phyloP scores from a whole-genome alignment of 2,113 vertebrate species.

The Varanus salvator region DNA sequence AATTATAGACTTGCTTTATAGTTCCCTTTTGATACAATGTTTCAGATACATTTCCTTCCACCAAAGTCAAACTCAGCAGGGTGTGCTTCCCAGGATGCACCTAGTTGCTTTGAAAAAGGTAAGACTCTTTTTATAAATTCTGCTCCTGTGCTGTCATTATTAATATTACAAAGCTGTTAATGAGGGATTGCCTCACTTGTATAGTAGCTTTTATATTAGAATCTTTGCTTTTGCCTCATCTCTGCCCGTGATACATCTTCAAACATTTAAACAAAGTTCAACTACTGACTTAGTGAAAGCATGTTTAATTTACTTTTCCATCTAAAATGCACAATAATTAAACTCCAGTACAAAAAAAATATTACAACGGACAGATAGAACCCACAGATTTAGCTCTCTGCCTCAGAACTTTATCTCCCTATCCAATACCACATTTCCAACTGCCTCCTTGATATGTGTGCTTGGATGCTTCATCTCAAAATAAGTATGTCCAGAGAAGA shows the following conservation, averaged over 20 bases:
- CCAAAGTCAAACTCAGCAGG: background rate
- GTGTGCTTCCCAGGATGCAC: slow-evolving; percentile 1
- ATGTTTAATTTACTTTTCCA: background rate
- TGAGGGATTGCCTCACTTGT: background rate
- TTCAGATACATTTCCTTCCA: background rate
- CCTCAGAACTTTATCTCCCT: background rate
- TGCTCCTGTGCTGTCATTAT: background rate
- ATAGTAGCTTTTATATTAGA: background rate
- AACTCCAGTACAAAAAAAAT: background rate
- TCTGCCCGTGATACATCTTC: background rate
- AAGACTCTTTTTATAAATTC: background rate
- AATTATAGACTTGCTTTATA: background rate
- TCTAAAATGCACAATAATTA: background rate
- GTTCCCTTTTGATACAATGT: background rate
- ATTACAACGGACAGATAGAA: background rate
- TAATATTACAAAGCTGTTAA: slow-evolving; percentile 25
- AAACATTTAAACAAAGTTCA: background rate
- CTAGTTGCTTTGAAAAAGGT: slow-evolving; percentile 2
- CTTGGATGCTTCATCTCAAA: background rate
- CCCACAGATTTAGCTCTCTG: background rate
- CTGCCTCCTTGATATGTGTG: background rate
- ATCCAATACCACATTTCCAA: background rate
- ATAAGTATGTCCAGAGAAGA: background rate
- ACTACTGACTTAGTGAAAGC: background rate
- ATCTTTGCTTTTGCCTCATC: background rate